A percentile compares a stretch with the other conserved stretches of the same genome.
Evolutionary conservation across 2,113 vertebrate genomes (phyloP).

Genomic region (Isurus oxyrinchus): DNA sequence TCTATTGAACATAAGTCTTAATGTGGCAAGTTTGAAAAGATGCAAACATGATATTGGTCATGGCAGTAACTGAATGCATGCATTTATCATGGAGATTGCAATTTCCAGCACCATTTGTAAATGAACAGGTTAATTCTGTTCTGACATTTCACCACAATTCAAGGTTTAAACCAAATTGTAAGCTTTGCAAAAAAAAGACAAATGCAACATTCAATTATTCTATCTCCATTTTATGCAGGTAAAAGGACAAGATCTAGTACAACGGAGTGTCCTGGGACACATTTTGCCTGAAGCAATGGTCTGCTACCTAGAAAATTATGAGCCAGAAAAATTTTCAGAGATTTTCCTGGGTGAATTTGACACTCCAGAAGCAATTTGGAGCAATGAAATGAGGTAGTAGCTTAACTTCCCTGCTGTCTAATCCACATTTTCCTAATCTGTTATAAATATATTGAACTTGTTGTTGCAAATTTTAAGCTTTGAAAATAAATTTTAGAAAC

Average conservation of each 20-base stretch:
- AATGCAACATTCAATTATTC: conserved; percentile 13
- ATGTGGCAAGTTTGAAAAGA: background rate
- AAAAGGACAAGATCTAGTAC: conserved; percentile 89
- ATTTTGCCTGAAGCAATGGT: conserved; percentile 97
- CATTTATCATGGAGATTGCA: background rate
- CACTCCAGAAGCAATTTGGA: conserved; percentile 98
- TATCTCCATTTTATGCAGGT: conserved; percentile 55
- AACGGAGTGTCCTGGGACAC: conserved; percentile 89
- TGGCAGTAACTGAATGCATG: background rate
- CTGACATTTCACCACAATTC: background rate
- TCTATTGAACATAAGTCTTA: background rate
- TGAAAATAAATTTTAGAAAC: background rate
- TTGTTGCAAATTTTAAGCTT: background rate
- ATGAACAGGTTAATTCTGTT: background rate
- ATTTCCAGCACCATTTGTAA: background rate
- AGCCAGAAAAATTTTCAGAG: conserved; percentile 92
- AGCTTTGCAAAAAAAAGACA: background rate
- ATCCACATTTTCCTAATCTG: background rate
- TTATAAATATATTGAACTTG: background rate
- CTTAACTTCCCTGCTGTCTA: background rate
- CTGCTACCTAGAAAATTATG: conserved; percentile 97
- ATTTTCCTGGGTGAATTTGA: conserved; percentile 98
- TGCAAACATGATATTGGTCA: background rate
- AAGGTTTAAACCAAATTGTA: background rate
- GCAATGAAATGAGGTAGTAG: conserved; percentile 94